phyloP scores from a whole-genome alignment of 2,113 vertebrate species.

The Zosterops borbonicus region DNA sequence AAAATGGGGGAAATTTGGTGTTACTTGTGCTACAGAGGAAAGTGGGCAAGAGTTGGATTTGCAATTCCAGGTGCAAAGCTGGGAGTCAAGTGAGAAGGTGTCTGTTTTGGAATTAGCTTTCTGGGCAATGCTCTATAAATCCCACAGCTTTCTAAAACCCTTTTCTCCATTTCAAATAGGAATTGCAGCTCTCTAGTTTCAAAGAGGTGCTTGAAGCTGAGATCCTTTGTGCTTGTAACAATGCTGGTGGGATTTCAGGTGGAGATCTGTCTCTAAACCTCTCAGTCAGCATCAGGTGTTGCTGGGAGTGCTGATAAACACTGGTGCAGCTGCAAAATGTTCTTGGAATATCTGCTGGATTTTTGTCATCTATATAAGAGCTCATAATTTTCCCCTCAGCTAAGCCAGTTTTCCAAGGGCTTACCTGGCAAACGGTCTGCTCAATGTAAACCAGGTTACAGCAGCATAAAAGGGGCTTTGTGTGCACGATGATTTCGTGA shows the following conservation, averaged over 20 bases:
- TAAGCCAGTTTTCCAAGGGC: background rate
- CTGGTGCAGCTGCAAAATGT: background rate
- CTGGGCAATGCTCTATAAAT: background rate
- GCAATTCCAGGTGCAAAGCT: background rate
- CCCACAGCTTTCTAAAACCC: background rate
- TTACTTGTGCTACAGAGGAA: background rate
- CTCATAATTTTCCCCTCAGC: background rate
- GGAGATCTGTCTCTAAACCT: background rate
- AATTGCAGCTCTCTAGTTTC: background rate
- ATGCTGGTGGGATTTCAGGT: background rate
- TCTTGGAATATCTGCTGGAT: background rate
- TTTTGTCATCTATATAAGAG: background rate
- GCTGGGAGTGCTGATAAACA: background rate
- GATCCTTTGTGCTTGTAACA: background rate
- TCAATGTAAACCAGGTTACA: background rate
- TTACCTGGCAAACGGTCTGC: background rate
- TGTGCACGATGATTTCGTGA: background rate
- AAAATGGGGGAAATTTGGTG: background rate
- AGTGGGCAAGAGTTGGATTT: background rate
- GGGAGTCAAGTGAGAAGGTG: background rate
- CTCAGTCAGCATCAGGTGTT: background rate
- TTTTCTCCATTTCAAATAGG: background rate
- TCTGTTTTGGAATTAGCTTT: background rate
- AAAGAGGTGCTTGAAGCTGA: background rate
- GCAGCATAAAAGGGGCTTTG: background rate